Percentiles rank a stretch among this genome's conserved stretches.
Conservation (phyloP, 1,140 invertebrate genomes). For the Tribolium madens region DNA sequence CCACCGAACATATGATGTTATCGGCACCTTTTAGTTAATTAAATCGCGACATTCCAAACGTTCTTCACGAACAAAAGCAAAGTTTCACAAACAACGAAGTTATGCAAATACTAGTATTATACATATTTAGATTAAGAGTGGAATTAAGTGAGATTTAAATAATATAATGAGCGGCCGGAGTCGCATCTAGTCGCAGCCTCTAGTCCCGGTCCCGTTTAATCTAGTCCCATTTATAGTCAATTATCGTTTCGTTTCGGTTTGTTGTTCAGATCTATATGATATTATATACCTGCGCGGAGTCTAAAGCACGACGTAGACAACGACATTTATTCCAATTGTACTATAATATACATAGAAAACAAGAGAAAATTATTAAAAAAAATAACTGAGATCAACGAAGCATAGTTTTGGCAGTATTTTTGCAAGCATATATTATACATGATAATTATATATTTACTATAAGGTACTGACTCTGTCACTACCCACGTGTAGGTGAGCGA, state of each 20-base stretch:
- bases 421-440: conserved; percentile 60
- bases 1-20: conserved; percentile 53
- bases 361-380: conserved; percentile 46
- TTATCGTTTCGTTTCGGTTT: conserved; percentile 56
- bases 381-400: conserved; percentile 57
- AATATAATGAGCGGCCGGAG: conserved; percentile 25
- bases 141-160: conserved; percentile 53
- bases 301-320: conserved; percentile 36
- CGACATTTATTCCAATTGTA: conserved; percentile 43
- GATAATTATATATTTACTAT: conserved; percentile 47
- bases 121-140: conserved; percentile 55
- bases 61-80: conserved; percentile 65
- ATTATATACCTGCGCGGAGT: conserved; percentile 36
- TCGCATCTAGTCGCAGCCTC: conserved; percentile 53
- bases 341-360: conserved; percentile 39
- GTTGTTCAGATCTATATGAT: conserved; percentile 48
- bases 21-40: conserved; percentile 57
- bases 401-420: conserved; percentile 65
- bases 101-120: conserved; percentile 61
- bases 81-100: conserved; percentile 72
- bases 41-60: conserved; percentile 57
- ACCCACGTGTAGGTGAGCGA: conserved; percentile 8
- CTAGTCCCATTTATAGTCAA: conserved; percentile 64
- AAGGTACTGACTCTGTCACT: conserved; percentile 15
- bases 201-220: conserved; percentile 51